Evolutionary conservation across 2,113 vertebrate species (phyloP).

Genomic region (Clarias gariepinus): DNA sequence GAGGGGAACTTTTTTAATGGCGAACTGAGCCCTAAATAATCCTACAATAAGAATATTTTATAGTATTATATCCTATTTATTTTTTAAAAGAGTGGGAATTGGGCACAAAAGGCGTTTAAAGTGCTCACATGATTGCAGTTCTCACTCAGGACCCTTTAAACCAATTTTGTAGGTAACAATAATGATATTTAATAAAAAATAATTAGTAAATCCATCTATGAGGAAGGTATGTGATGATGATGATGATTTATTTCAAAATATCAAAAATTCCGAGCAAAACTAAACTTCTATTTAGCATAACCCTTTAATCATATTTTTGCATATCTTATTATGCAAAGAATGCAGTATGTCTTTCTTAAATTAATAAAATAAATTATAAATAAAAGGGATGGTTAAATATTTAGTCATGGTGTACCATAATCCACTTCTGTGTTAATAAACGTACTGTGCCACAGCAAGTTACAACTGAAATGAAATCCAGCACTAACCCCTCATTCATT

Average conservation of each 20-base stretch:
- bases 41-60: no score
- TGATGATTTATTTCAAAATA: not conserved
- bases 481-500: not conserved
- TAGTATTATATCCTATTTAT: not conserved
- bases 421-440: not conserved
- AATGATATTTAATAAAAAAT: not conserved
- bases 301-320: not conserved
- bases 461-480: not conserved
- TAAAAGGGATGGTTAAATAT: not conserved
- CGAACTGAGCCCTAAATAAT: no score
- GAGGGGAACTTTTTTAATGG: no score
- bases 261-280: not conserved
- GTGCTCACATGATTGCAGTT: not conserved
- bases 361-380: not conserved
- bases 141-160: not conserved
- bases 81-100: not conserved
- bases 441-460: not conserved
- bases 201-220: not conserved
- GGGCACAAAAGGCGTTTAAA: not conserved
- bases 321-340: no score
- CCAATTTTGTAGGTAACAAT: not conserved
- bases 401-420: slow-evolving; percentile 1
- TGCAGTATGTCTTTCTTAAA: not conserved
- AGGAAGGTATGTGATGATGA: not conserved
- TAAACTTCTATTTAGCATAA: not conserved